Base-by-base conservation (phyloP, 2,888 invertebrate species). In the Trimorus sp. region DNA sequence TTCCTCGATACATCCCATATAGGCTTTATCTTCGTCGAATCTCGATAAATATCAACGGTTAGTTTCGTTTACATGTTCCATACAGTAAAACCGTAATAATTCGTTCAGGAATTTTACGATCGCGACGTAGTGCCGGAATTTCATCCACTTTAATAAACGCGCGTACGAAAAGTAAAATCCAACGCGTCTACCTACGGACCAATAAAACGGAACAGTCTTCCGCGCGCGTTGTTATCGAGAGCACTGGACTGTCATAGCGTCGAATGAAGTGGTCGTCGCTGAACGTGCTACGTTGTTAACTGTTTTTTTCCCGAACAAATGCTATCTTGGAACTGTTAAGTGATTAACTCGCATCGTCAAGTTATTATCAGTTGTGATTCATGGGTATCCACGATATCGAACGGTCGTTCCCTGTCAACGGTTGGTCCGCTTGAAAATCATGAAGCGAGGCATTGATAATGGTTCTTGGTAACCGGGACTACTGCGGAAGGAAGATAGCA, bases 401-500 rank as follows among this genome's bases (percentile, higher is more conserved):
- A 73, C 63, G 62, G 71, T 56, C 63, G 65, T 76, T 76, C 63
- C 59, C 51, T 45, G 69, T 74, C 77, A 80, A 85, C 58, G 82
- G 80, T 83, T 65, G 83, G 85, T 85, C 84, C 82, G 84, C 86
- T 87, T 87, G 86, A 88, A 88, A 88, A 88, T 88, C 88, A 88
- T 88, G 88, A 88, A 84, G 84, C 83, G 62, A 48, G 77, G 79
- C 82, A 85, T 84, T 87, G 87, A 88, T 86, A 87, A 87, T 85
- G 80, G 85, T 71, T 54, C 76, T 78, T 83, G 83, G 86, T 85
- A 78, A 82, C 66, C 83, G 81, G 73, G 68, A 83, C 82, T 79
- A 85, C 83, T 83, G 84, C 86, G 88, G 88, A 88, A 87, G 84
- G 83, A 85, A 88, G 86, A 88, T 89, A 89, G 87, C 85, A 84